Evolutionary conservation across 2,888 invertebrate genomes (phyloP), one percentile per base, ranked within the genome.

Genomic region (Meta bourneti): DNA sequence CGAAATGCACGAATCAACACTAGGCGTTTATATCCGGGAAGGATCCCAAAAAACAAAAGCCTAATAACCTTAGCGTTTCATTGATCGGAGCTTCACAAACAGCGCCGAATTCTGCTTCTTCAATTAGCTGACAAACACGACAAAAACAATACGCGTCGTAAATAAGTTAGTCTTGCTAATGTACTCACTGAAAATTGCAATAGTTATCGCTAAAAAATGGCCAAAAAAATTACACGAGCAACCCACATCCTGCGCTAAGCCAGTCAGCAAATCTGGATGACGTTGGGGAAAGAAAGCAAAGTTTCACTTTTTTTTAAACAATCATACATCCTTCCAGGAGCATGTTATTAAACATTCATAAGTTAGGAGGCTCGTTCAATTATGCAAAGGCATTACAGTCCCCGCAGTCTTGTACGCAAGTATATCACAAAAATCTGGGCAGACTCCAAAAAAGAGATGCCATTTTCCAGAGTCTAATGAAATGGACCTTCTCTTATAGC

Each of bases 271-370:
- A 79, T 79, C 61, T 61, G 20, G 61, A 61, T 34, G 34, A 34
- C 34, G 34, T 34, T 34, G 16, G 61, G 61, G 16, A 61, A 11
- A 61, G 61, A 11, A 20, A 74, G 74, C 74, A 34, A 74, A 19
- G 20, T 34, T 61, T 61, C 84, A 69, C 74, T 72, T 77, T 82
- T n/a, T 84, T 79, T 90, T 61, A 90, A 90, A 84, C 79, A 90
- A 84, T 90, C 84, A 90, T 84, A 84, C 61, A 84, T 90, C 69
- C 90, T 90, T 90, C 78, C 70, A 72, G 83, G 71, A 79, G 79
- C 72, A 84, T 80, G 84, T 87, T 78, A 52, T 84, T 84, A 90
- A 90, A 90, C 79, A 90, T 84, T 90, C 84, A 84, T 90, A 78
- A 84, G 74, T 48, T 52, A 83, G 84, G 79, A 70, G 81, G 81